Conservation (phyloP, 1,140 invertebrate genomes). For the Doryteuthis pealeii region DNA sequence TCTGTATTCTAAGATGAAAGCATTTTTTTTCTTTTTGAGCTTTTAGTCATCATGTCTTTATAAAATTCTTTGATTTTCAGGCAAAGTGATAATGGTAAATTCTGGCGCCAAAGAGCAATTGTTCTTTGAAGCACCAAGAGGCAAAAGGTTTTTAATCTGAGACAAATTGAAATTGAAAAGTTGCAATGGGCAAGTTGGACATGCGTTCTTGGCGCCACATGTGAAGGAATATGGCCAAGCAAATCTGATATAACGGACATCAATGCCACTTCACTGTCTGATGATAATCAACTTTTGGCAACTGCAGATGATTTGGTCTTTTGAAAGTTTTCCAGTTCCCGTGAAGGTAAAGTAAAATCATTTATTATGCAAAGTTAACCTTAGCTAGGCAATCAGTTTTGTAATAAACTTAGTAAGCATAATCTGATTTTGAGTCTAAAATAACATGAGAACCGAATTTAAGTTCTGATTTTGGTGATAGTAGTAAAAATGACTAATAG, state of each 20-base stretch:
- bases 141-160: slow-evolving; percentile 52
- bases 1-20: no score
- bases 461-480: no score
- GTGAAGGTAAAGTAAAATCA: slow-evolving; percentile 54
- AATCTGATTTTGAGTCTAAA: no score
- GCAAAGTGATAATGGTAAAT: slow-evolving; percentile 59
- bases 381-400: no score
- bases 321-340: slow-evolving; percentile 60
- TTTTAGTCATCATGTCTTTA: no score
- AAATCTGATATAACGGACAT: slow-evolving; percentile 60
- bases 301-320: slow-evolving; percentile 60
- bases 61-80: slow-evolving; percentile 39
- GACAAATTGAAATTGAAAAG: slow-evolving; percentile 55
- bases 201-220: slow-evolving; percentile 54
- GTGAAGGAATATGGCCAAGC: slow-evolving; percentile 60
- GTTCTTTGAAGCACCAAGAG: slow-evolving; percentile 60
- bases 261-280: slow-evolving; percentile 52
- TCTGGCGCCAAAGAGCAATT: slow-evolving; percentile 60
- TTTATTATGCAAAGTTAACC: no score
- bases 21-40: no score
- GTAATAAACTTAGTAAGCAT: no score
- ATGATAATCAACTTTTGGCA: slow-evolving; percentile 50
- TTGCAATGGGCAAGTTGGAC: slow-evolving; percentile 57
- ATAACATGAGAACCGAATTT: no score
- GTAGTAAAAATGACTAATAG: no score